Base-by-base conservation (phyloP, 1,140 invertebrate species). In the Zophobas morio region DNA sequence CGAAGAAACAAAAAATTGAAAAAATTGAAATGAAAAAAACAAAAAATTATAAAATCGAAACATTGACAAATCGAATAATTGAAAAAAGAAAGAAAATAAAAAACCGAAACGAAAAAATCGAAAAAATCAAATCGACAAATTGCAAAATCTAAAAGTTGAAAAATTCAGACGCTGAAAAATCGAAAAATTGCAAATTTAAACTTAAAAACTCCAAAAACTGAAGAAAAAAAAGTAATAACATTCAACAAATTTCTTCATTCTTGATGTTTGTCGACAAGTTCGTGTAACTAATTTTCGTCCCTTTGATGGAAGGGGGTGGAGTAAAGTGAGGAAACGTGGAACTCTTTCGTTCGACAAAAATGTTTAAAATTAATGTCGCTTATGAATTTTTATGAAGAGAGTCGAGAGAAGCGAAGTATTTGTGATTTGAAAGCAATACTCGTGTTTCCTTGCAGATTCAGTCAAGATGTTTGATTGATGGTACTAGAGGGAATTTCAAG, bases 391-490 rank as follows among this genome's bases (percentile, higher is more conserved):
- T 39, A 8, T 39, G 39, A 66, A 66, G 39, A 66, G 35, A 66
- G n/a, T 66, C 33, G 37, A 66, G n/a, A 20, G n/a, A 8, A 39
- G 6, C n/a, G 6, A 60, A 36, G 56, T n/a, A 72, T 72, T 72
- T 49, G 46, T 49, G 46, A 37, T 51, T 72, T 72, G 1, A 49
- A 72, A 56, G 54, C 54, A 36, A 73, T 56, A 54, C 35, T 73
- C 33, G 34, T 73, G 49, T 73, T 73, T 56, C 49, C 51, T 5
- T 51, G 47, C 70, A 72, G 70, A 72, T 72, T 49, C 70, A 73
- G 71, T 73, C 71, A 73, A 54, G 35, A 39, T 56, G 35, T 54
- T 73, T 73, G 71, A 73, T 73, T 73, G 71, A 73, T 73, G 49
- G 71, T 73, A 73, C 71, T 56, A 40, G 4, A 54, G 71, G 71